Evolutionary conservation across 35 echinoderm and acorn worm genomes (phyloP), one percentile per base, ranked within the genome.

Genomic region (Ptychodera flava): DNA sequence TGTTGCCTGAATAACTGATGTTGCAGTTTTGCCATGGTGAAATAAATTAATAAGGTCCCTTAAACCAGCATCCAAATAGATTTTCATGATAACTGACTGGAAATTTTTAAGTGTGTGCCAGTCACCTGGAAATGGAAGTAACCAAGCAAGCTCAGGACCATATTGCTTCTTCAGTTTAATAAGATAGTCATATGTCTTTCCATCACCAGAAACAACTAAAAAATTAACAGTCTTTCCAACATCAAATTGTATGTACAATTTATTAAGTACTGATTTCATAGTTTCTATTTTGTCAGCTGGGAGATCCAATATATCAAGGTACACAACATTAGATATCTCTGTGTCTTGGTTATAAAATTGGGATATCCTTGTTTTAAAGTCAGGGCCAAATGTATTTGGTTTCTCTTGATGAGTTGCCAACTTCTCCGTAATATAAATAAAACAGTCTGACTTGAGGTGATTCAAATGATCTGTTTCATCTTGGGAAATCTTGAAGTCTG

Each of bases 51-150:
- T 76, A 0, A 86, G 30, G 30, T 86, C 84, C 35, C 78, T 86
- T 33, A 86, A 77, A 33, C 84, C 84, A n/a, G 84, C 84, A 86
- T 52, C 31, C 84, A 38, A 86, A 86, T 77, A 86, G 29, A 86
- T 77, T 77, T 77, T 86, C 45, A 86, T 86, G n/a, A 86, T 76
- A 16, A 86, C 84, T 35, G 75, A 30, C 34, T 86, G 84, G 84
- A 77, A 86, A 86, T 86, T 86, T 77, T 86, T 86, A 27, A 86
- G 33, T 75, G 84, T 86, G 78, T 86, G 84, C 84, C 84, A 86
- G 45, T 86, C 84, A 14, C 84, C 84, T 1, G 78, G 33, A 86
- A 86, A 86, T 64, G 84, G 84, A 30, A 86, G 1, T 76, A 86
- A 76, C 84, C 84, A 86, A 86, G 64, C 84, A 1, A 86, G 37